Base-by-base conservation (phyloP, 2,797 vertebrate genomes). In the Pantherophis alleghaniensis region DNA sequence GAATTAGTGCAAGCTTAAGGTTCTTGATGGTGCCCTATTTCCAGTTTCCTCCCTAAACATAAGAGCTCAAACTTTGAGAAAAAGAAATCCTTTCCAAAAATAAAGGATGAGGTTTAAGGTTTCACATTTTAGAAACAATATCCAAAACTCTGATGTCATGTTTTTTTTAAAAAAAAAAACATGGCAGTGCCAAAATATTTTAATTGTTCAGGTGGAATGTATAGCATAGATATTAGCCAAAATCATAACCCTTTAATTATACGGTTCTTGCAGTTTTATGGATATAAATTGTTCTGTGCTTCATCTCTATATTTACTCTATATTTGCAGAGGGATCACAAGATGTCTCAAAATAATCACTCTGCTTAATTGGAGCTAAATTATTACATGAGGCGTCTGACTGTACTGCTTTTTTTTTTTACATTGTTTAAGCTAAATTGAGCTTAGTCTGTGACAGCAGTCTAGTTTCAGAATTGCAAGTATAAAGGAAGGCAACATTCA, bases 361-460 rank as follows among this genome's bases (percentile, higher is more conserved):
- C 18, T 89, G 93, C 91, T 95, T 93, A 95, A 88, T 32, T 87
- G 9, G 89, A 94, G 26, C 61, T 95, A 92, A 95, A 94, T 95
- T 90, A 91, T 91, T 94, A 51, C 57, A n/a, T 95, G 94, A 96
- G 94, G 87, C 12, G 63, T 11, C 88, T 93, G 92, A 94, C 66
- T 94, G 16, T 51, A 59, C 2, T 91, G 28, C 18, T 69, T 1
- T 0, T 91, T 92, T 92, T 92, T 83, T 83, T 83, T 92, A 59
- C 13, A n/a, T 93, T 93, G 74, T 93, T 96, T 92, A 88, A 96
- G 86, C 13, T 87, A 53, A 3, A 66, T 79, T 88, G 61, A 61
- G 37, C 89, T 94, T 42, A 95, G 86, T 18, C 47, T 74, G 51
- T 51, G 66, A 9, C 90, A 42, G 86, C 87, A 53, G 28, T 26